Evolutionary conservation across 1,140 invertebrate species (phyloP), one percentile per base, ranked within the genome.

Genomic region (Parasteatoda tepidariorum): DNA sequence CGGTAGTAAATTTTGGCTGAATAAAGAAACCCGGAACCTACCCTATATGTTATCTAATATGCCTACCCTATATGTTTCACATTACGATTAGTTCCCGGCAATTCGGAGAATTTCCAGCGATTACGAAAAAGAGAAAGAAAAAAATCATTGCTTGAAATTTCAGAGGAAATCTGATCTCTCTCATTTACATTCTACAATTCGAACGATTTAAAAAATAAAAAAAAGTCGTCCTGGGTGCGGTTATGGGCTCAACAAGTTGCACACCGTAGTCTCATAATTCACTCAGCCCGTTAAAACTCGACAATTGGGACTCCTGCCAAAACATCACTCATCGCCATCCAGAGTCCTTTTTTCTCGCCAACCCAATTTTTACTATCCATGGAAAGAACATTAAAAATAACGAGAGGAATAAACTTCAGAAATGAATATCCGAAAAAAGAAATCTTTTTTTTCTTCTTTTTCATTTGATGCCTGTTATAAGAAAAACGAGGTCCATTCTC

Each of bases 371-470:
- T 73, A 73, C 48, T 73, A 28, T 48, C 70, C 67, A 34, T 9
- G 24, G 15, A 31, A 66, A 68, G 24, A 33, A 41, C 70, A 73
- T 73, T 73, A 73, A 73, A 73, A 31, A 59, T 73, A 73, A 73
- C 70, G 70, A 55, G 48, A 28, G 30, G 28, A 22, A 48, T 38
- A 55, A 71, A 26, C 38, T 48, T 48, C 38, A 9, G 38, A 1
- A 41, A 41, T 6, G 13, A 41, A 41, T 6, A 13, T 41, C 5
- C 38, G 38, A 5, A 5, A 41, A 41, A 41, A 41, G 13, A 41
- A 41, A 41, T 6, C 5, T 6, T 6, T 5, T 6, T 9, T 48
- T 48, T 48, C 18, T 13, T 13, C 38, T 48, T 9, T 13, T 48
- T 18, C 38, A 48, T 48, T 13, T 6, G 38, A 48, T 48, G 38